phyloP scores from a whole-genome alignment of 2,888 invertebrate species.

The Ichneumoninae sp. region DNA sequence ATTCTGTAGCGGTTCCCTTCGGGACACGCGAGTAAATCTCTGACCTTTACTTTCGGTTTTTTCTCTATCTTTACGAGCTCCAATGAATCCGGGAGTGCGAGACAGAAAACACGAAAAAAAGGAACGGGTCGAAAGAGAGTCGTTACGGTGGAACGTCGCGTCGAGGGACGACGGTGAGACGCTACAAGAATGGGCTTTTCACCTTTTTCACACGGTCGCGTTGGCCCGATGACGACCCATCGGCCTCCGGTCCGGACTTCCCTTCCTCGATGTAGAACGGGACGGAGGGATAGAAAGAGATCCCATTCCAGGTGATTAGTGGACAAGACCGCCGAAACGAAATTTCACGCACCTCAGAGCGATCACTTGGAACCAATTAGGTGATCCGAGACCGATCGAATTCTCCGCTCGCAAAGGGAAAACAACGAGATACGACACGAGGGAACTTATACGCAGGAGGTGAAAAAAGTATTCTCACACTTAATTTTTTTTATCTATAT shows the following conservation, averaged over 20 bases:
- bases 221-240: conserved; percentile 5
- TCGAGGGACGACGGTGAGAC: conserved; percentile 32
- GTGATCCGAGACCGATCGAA: conserved; percentile 53
- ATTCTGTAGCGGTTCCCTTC: conserved; percentile 36
- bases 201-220: conserved; percentile 62
- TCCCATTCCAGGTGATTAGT: conserved; percentile 58
- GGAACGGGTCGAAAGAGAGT: conserved; percentile 25
- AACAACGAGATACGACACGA: conserved; percentile 26
- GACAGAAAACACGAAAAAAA: conserved; percentile 12
- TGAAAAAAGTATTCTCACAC: background rate
- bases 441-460: background rate
- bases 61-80: conserved; percentile 62
- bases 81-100: conserved; percentile 47
- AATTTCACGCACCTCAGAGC: conserved; percentile 52
- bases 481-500: background rate
- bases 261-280: conserved; percentile 45
- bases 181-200: conserved; percentile 54
- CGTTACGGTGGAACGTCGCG: conserved; percentile 37
- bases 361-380: conserved; percentile 62
- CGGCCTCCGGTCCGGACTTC: background rate
- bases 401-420: conserved; percentile 24
- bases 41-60: conserved; percentile 39
- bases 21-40: conserved; percentile 54
- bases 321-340: conserved; percentile 59
- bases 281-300: background rate